Evolutionary conservation across 2,113 vertebrate genomes (phyloP).

Genomic region (Tilapia sparmanii): DNA sequence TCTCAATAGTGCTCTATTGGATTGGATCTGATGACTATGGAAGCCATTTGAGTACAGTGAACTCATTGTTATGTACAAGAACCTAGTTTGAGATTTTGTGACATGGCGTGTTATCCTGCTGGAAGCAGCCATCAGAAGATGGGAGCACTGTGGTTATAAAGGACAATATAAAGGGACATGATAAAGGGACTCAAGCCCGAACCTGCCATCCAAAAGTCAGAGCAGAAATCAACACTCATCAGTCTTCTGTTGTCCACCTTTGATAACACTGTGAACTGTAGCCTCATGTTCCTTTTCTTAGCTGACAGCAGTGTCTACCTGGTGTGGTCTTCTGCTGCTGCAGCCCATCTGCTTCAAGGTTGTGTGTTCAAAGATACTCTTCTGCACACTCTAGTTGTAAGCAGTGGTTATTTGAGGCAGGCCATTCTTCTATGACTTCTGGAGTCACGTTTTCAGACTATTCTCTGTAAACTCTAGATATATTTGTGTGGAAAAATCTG

Average conservation of each 20-base stretch:
- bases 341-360: background rate
- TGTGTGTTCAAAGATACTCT: background rate
- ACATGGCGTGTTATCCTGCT: fast-evolving
- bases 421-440: background rate
- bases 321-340: background rate
- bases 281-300: background rate
- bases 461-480: background rate
- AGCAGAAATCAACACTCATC: background rate
- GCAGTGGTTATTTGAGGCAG: background rate
- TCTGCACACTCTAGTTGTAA: background rate
- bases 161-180: background rate
- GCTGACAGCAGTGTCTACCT: background rate
- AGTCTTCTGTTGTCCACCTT: background rate
- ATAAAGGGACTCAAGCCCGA: background rate
- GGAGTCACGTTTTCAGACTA: background rate
- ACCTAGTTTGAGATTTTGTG: background rate
- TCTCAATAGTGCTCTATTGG: background rate
- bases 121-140: background rate
- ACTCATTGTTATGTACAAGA: background rate
- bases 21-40: background rate
- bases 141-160: background rate
- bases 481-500: background rate
- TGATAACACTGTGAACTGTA: background rate
- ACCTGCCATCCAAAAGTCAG: background rate
- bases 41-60: background rate